Evolutionary conservation across 2,888 invertebrate species (phyloP), one percentile per base, ranked within the genome.

Genomic region (Tetramorium bicarinatum): DNA sequence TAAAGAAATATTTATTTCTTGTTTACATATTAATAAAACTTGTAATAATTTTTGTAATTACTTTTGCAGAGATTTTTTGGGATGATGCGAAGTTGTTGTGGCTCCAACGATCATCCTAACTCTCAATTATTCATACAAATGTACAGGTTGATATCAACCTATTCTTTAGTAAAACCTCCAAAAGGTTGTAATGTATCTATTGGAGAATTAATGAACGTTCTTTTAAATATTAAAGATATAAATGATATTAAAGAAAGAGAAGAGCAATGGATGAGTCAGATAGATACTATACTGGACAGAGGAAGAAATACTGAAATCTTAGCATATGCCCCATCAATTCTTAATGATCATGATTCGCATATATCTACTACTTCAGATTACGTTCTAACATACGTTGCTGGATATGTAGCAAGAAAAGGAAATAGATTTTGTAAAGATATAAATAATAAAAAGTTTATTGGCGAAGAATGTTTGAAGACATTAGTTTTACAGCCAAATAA

Each of bases 81-180:
- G 2, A 71, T 54, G 38, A 71, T 71, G 15, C 38, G 54, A 38
- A 21, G 9, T 38, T 52, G 34, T 49, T 71, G 69, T 69, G 69
- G 69, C 21, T 69, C 29, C 2, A 54, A 25, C 3, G 52, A 69
- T 34, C 69, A 69, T 71, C 38, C 38, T 21, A 38, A 54, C 2
- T 71, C 38, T 54, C 38, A 54, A 2, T 71, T 71, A 71, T 71
- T 54, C 21, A 54, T 71, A 38, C 71, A 71, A 71, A 21, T 38
- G 34, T 71, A 71, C 2, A 52, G 21, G 4, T 15, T 52, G 18
- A 21, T 71, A 38, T 71, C 71, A 21, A 71, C 8, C 0, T 71
- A 71, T 21, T 71, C 71, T 2, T 6, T 71, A 3, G 4, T 41
- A 21, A 71, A 71, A 54, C 15, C 21, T 9, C 21, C 38, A 21